Conservation (phyloP, 2,113 vertebrate species). For the Marcusenius ussheri region DNA sequence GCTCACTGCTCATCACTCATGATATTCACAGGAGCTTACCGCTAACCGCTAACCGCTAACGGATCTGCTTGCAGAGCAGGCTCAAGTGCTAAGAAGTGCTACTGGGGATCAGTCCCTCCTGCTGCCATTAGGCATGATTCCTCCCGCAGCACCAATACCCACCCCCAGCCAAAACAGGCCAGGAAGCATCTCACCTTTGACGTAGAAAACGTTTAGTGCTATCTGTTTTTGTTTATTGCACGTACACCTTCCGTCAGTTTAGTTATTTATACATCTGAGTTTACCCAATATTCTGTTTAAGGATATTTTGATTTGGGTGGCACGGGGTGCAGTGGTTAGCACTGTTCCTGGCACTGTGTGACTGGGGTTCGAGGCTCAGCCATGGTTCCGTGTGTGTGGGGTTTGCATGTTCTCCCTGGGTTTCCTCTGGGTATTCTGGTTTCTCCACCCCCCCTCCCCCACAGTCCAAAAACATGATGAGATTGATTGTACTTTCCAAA, state of each 20-base stretch:
- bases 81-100: neutral
- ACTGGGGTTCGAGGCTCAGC: neutral
- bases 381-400: neutral
- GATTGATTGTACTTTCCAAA: neutral
- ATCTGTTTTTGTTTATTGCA: neutral
- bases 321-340: neutral
- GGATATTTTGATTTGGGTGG: neutral
- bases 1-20: constrained; percentile 1
- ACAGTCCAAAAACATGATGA: neutral
- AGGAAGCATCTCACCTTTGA: neutral
- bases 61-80: neutral
- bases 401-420: neutral
- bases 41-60: neutral
- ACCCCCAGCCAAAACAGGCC: neutral
- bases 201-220: neutral
- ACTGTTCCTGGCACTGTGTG: neutral
- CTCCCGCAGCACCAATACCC: neutral
- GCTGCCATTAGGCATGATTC: neutral
- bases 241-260: neutral
- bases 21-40: neutral
- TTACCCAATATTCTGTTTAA: neutral
- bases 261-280: neutral
- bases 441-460: neutral
- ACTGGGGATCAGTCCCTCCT: neutral
- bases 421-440: neutral